Conservation (phyloP, 2,888 invertebrate species). For the Ariolimax columbianus region DNA sequence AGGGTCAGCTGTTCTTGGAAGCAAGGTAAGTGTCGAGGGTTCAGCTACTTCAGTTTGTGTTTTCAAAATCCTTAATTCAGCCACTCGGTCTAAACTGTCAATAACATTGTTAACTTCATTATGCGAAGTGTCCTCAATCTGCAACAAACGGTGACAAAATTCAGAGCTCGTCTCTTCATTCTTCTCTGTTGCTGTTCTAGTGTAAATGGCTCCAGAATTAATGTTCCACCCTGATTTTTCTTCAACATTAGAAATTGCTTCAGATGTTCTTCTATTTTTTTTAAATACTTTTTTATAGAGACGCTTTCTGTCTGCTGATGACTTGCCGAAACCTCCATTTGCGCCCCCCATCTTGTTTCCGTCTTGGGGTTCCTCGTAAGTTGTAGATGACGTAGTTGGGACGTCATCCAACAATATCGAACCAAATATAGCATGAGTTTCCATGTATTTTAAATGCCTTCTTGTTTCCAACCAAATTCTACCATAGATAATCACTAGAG, state of each 20-base stretch:
- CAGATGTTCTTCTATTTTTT: not conserved
- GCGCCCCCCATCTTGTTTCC: not conserved
- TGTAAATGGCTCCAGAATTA: not conserved
- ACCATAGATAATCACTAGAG: constrained; percentile 35
- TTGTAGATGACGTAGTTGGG: not conserved
- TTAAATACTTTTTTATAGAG: not conserved
- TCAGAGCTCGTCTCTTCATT: not conserved
- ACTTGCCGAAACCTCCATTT: not conserved
- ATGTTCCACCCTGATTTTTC: not conserved
- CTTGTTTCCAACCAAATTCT: constrained; percentile 50
- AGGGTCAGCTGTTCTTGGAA: not conserved
- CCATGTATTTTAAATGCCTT: constrained; percentile 43
- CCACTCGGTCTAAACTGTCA: not conserved
- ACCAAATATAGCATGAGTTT: constrained; percentile 23
- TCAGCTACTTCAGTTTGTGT: not conserved
- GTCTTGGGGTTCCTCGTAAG: not conserved
- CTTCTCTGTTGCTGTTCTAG: not conserved
- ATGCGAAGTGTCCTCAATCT: not conserved
- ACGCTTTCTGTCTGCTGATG: not conserved
- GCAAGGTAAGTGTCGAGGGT: no score
- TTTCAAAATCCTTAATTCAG: not conserved
- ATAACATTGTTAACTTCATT: not conserved
- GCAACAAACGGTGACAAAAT: not conserved
- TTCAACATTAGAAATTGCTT: not conserved
- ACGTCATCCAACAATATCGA: not conserved